Conservation (phyloP, 2,113 vertebrate species). For the Chelonoidis abingdonii region DNA sequence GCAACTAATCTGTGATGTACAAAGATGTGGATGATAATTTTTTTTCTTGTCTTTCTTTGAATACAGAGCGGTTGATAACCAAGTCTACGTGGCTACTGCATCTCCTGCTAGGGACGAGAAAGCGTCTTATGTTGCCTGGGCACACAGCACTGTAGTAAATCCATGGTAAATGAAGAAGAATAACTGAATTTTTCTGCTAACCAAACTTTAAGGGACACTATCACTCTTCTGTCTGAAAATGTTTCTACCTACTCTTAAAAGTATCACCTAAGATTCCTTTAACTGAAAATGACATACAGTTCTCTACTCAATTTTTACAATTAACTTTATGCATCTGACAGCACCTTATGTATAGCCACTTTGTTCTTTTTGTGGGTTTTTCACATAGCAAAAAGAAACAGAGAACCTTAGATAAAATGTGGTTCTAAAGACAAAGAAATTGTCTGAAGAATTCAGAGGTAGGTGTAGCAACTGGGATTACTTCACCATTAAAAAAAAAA, state of each 20-base stretch:
- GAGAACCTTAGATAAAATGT: not conserved
- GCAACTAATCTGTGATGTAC: not conserved
- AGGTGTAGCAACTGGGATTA: not conserved
- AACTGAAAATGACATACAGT: not conserved
- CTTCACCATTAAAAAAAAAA: not conserved
- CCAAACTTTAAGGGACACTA: not conserved
- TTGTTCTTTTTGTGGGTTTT: not conserved
- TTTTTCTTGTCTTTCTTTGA: not conserved
- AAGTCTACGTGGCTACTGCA: constrained; percentile 90
- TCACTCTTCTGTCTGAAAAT: not conserved
- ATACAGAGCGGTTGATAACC: constrained; percentile 93
- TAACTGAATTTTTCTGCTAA: not conserved
- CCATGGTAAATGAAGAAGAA: constrained; percentile 87
- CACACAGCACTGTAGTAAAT: constrained; percentile 93
- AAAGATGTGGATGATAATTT: not conserved
- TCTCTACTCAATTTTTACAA: not conserved
- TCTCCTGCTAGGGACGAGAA: constrained; percentile 93
- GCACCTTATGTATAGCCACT: not conserved
- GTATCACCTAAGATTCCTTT: not conserved
- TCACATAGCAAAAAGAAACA: not conserved
- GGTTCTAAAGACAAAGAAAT: not conserved
- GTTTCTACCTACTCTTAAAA: not conserved
- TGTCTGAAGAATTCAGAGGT: not conserved
- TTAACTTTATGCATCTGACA: not conserved
- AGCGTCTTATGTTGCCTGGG: constrained; percentile 94